These are phyloP conservation scores for Myanophis thanlyinensis DNA, from an alignment of 2,113 vertebrate genomes.

Conservation along the genomic window DNA sequence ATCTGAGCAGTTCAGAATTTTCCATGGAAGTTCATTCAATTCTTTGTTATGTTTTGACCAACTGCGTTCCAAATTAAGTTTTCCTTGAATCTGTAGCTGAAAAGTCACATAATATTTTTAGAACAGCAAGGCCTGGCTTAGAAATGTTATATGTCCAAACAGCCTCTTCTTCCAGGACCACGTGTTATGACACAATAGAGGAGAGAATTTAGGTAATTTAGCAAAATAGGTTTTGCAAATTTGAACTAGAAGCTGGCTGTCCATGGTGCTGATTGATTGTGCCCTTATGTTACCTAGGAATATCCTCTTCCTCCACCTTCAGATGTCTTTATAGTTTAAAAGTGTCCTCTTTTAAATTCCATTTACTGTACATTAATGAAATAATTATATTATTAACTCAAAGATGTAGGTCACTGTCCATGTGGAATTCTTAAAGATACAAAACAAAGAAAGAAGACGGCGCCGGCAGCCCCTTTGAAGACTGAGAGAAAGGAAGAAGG, in stretches of 20 bases:
- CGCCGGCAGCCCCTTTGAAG: neutral
- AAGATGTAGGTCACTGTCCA: neutral
- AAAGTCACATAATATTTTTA: neutral
- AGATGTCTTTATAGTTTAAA: neutral
- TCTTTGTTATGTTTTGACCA: neutral
- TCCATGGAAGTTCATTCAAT: neutral
- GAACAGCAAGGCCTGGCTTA: neutral
- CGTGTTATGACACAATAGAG: neutral
- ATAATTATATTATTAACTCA: neutral
- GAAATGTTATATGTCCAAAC: neutral
- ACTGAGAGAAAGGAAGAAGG: neutral
- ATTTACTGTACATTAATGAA: neutral
- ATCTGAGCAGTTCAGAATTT: neutral
- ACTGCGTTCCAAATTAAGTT: neutral
- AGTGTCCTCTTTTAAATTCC: neutral
- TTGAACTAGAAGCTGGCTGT: neutral
- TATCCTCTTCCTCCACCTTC: neutral
- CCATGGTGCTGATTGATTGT: neutral
- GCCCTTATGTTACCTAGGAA: neutral
- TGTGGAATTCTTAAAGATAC: neutral
- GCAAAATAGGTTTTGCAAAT: neutral
- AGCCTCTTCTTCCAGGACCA: neutral
- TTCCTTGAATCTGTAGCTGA: neutral
- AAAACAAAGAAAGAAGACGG: neutral
- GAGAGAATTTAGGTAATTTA: neutral